Evolutionary conservation across 2,113 vertebrate species (phyloP).

Genomic region (Ciconia maguari): DNA sequence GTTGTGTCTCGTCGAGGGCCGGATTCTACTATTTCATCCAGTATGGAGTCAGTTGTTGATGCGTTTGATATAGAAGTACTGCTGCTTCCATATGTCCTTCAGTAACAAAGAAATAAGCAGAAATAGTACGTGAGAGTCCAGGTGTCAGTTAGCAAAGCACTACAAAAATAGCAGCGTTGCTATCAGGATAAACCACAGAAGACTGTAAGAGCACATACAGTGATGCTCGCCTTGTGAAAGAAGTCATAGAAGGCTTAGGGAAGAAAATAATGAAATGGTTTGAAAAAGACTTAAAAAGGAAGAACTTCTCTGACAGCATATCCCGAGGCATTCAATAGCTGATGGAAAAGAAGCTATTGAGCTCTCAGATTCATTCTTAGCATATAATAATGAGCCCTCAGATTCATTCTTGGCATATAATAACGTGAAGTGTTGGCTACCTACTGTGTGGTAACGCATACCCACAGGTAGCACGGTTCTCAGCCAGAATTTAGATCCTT

Average conservation of each 20-base stretch:
- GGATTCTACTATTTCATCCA: constrained; percentile 74
- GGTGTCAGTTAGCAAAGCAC: neutral
- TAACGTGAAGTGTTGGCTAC: neutral
- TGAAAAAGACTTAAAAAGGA: neutral
- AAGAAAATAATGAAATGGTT: neutral
- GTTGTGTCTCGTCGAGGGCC: constrained; percentile 58
- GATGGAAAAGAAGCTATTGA: neutral
- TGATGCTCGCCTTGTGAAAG: neutral
- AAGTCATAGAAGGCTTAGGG: neutral
- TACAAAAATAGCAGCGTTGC: neutral
- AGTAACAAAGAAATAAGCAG: neutral
- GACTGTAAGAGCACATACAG: neutral
- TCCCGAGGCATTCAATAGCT: neutral
- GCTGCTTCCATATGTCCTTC: constrained; percentile 80
- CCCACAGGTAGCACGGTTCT: neutral
- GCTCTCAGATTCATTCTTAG: neutral
- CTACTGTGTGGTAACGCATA: neutral
- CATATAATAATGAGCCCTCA: neutral
- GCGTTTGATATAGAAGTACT: constrained; percentile 71
- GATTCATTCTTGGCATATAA: neutral
- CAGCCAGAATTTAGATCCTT: neutral
- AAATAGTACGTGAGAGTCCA: neutral
- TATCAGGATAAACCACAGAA: neutral
- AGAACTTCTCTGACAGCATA: neutral
- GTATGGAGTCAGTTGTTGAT: constrained; percentile 62